Base-by-base conservation (phyloP, 2,797 vertebrate species). In the Borostomias antarcticus region DNA sequence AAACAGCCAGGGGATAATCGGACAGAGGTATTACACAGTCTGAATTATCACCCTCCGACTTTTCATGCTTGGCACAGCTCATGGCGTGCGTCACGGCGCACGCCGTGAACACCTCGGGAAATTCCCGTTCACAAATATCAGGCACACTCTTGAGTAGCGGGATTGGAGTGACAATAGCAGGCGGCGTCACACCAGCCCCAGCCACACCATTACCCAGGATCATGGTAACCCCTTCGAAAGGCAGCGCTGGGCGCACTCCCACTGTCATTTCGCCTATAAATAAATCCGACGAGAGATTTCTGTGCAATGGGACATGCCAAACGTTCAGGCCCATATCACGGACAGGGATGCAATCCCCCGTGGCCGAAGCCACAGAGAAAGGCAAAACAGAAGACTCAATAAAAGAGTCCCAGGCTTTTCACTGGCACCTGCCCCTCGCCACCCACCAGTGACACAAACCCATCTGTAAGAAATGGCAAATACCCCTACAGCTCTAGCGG, bases 181-280 rank as follows among this genome's bases (percentile, higher is more conserved):
- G n/a, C n/a, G 54, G 54, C 11, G 59, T 13, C 6, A 13, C n/a
- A 6, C 61, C 48, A 4, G 19, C 29, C 21, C 53, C 64, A 10
- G 59, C 59, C 19, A 72, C 9, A 7, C 26, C 32, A n/a, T 74
- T 70, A 1, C 72, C 52, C 10, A 70, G 17, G 25, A 74, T 45
- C 4, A 70, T 2, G 3, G 26, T 1, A 5, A 70, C 51, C 1
- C 62, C 66, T 8, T 62, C 25, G 1, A 73, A 23, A 5, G 66
- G 61, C 43, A 74, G 8, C 7, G 37, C 37, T 1, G 66, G 65
- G 13, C 6, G 25, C 35, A 69, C 50, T 1, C 48, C 62, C 26
- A 65, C 26, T 5, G 6, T 7, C 1, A 65, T 30, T 11, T 45
- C 52, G n/a, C 59, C 60, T 2, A 65, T 15, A 0, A 74, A 23